Conservation (phyloP, 2,797 vertebrate genomes). For the Parotocinclus haroldoi region DNA sequence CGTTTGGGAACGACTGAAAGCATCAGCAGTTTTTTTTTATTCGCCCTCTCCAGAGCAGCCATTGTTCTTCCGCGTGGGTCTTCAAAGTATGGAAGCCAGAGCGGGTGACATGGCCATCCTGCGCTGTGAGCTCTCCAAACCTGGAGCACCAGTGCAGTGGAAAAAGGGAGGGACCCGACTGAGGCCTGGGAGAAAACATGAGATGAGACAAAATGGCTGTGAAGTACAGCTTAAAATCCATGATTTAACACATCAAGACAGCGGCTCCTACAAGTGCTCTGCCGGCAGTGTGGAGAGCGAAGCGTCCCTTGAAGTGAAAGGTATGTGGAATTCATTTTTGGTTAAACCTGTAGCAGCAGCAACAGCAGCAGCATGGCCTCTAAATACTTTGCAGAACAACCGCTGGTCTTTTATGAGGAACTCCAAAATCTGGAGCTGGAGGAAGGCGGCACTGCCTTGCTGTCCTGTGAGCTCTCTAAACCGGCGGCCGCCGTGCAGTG, state of each 20-base stretch:
- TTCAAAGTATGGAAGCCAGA: slow-evolving; percentile 70
- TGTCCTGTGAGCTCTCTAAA: slow-evolving; percentile 37
- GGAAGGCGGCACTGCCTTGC: slow-evolving; percentile 27
- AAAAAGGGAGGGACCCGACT: slow-evolving; percentile 74
- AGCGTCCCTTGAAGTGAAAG: slow-evolving; percentile 61
- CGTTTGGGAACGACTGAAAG: too few species aligned
- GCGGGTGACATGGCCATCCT: slow-evolving; percentile 70
- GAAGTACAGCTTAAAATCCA: slow-evolving; percentile 75
- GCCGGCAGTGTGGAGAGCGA: slow-evolving; percentile 59
- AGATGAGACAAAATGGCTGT: slow-evolving; percentile 72
- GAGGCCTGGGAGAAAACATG: slow-evolving; percentile 70
- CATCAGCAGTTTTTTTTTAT: neutral
- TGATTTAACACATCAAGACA: slow-evolving; percentile 75
- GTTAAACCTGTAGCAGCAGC: too few species aligned
- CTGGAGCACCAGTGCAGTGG: slow-evolving; percentile 69
- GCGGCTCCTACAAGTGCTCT: slow-evolving; percentile 77
- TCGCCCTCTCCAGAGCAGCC: slow-evolving; percentile 64
- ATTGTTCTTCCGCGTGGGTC: slow-evolving; percentile 73
- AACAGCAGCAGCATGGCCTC: neutral
- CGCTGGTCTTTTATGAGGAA: slow-evolving; percentile 51
- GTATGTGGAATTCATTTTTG: slow-evolving; percentile 26
- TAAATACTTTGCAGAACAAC: slow-evolving; percentile 40
- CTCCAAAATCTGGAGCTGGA: slow-evolving; percentile 16
- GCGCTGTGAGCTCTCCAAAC: slow-evolving; percentile 78
- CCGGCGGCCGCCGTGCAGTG: slow-evolving; percentile 17